Evolutionary conservation across 2,888 invertebrate genomes (phyloP), one percentile per base, ranked within the genome.

Genomic region (Drosophila prostipennis): DNA sequence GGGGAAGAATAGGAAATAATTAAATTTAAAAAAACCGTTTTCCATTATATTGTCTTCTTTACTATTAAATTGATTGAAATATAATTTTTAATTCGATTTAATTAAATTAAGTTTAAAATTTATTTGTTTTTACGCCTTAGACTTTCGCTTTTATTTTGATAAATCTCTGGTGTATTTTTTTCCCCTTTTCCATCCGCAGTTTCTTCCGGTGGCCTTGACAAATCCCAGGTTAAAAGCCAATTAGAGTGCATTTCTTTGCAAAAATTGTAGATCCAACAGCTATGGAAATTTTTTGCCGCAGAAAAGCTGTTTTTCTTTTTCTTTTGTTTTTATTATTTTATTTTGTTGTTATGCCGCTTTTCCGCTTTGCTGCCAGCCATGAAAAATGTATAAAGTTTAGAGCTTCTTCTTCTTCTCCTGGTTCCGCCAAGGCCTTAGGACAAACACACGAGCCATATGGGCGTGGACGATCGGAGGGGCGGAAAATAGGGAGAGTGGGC

Each of bases 311-410:
- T 13, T 46, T 13, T 45, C 6, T n/a, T 53, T 29, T 23, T 10
- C 6, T 46, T n/a, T n/a, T 26, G 6, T 53, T 57, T 43, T 42
- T 36, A 55, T 57, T 40, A 49, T 19, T 14, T 19, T 32, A 43
- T 45, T 37, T 39, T 43, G 19, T 56, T 61, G 45, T 45, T 37
- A 59, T 55, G 49, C 78, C 10, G 14, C 36, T 53, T 36, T 40
- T 53, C 40, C 8, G 13, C 1, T 57, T 32, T 32, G 7, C 53
- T 63, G 53, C 72, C 63, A 65, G 82, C 76, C 74, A 79, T 83
- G 80, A 81, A 83, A 81, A 86, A 86, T 86, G 78, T 83, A 81
- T 83, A 81, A 82, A 81, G 72, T 80, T 85, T 69, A 32, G 29
- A 37, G 37, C 39, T 76, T 76, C 73, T 53, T 54, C n/a, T 45